Base-by-base conservation (phyloP, 2,888 invertebrate genomes). In the Epiblema foenella region DNA sequence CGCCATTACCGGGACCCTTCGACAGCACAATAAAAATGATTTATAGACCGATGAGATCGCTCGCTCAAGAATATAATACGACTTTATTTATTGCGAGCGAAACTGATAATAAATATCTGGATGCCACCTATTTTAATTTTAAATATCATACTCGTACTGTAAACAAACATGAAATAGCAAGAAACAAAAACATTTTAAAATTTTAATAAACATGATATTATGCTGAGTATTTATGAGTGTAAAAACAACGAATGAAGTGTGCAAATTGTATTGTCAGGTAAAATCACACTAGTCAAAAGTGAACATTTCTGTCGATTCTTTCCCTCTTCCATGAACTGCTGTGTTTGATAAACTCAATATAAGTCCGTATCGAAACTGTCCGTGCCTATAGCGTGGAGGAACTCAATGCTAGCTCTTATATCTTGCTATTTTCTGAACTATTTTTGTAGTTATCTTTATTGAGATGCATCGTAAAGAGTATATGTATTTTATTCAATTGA, bases 21-120 rank as follows among this genome's bases (percentile, higher is more conserved):
- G 88, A 88, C 87, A 86, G 85, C 85, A 91, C 89, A 91, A 91
- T 91, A 89, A 91, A 90, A 89, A 89, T 89, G 90, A 90, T 90
- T 90, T 91, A 90, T 90, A 86, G 87, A 87, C 79, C 86, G 77
- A 74, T 83, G 83, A 88, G 85, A 89, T 89, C 88, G 85, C 81
- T 84, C 84, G 87, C 85, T 88, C 85, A 88, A 87, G 86, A 87
- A 89, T 89, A 90, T 89, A 90, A 90, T 89, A 88, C 85, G 85
- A 88, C 83, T 89, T 90, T 89, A 89, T 89, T 90, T 90, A 90
- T 89, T 86, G 85, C 82, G 77, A 83, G 77, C 77, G 83, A 84
- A 86, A 87, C 85, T 87, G 86, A 88, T 89, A 88, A 90, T 89
- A 90, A 90, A 87, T 85, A 85, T 84, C 86, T 85, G 83, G 80